Base-by-base conservation (phyloP, 2,113 vertebrate species). In the Coregonus clupeaformis region DNA sequence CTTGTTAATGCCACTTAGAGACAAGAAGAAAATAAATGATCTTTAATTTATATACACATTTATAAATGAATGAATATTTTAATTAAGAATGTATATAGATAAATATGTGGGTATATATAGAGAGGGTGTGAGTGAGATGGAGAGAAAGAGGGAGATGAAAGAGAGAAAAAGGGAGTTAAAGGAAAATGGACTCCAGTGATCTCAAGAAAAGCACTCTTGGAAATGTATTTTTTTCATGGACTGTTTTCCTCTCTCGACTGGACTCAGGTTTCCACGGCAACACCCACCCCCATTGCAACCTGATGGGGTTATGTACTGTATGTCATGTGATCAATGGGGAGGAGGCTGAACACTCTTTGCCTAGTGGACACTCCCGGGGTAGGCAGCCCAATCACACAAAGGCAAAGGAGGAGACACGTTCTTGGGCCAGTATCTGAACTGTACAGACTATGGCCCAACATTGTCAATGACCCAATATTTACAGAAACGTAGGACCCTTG, bases 61-160 rank as follows among this genome's bases (percentile, higher is more conserved):
- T 91, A 89, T 91, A 91, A 85, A 89, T 81, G 85, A 88, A 87
- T 91, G 85, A 88, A 87, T 91, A 91, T 93, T 91, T 92, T 89
- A 90, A 89, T 84, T 91, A 89, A 87, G 86, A 92, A 90, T 93
- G 86, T 92, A 90, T 92, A 93, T 92, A 92, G 83, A 85, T 87
- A 75, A 85, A 67, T 90, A 80, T 84, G 71, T 86, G 80, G 90
- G 85, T 85, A 73, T 76, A 80, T 77, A 62, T 1, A 66, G 25
- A 82, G 77, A 72, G 60, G 25, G 78, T 78, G 79, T 77, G 81
- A 82, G 79, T 82, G 83, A 76, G 80, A 68, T 79, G 73, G 77
- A 75, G 72, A 79, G 80, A n/a, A n/a, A 78, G 65, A 77, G 18
- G 66, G 73, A 83, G 76, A 85, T 36, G 76, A 29, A 79, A 57